Base-by-base conservation (phyloP, 2,888 invertebrate genomes). In the Adela reaumurella region DNA sequence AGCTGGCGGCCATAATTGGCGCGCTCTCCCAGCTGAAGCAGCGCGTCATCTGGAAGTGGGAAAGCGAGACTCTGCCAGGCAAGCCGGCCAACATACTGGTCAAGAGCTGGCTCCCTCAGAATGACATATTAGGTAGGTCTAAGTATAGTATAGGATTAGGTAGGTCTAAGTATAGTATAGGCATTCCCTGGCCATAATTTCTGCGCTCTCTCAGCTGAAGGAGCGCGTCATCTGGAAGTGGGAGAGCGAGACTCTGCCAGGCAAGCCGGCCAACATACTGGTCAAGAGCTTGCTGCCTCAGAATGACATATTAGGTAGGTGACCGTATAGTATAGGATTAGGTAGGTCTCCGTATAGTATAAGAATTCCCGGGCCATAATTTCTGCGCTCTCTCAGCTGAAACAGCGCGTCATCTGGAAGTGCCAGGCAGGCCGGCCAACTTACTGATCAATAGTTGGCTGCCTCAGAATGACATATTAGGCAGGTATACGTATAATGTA, bases 31-130 rank as follows among this genome's bases (percentile, higher is more conserved):
- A 70, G 43, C 63, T 87, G 19, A 77, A 83, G 3, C 74, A 84
- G 54, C 77, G 81, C 46, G 79, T 88, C 3, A 65, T 88, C 16
- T 88, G 86, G 87, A 87, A 86, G 66, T 86, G 83, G 83, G 86
- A 86, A 59, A 70, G 70, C 42, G 83, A 83, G 10, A 63, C 74
- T 5, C 61, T 81, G 58, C 69, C 70, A 0, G 70, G 66, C 44
- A 68, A 83, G 54, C 79, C 83, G 0, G 60, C 67, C 20, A 85
- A 85, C 58, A 70, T 86, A 2, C 68, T 79, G 62, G 60, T 80
- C 11, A 67, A 65, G 52, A 76, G 77, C 49, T 86, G 85, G 85
- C 62, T 83, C 58, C 84, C 85, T 0, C 86, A 86, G 56, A 77
- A 76, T 53, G 85, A 84, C 57, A 68, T 86, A 53, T 62, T 86